Evolutionary conservation across 1,140 invertebrate genomes (phyloP), one percentile per base, ranked within the genome.

Genomic region (Drosophila grimshawi): DNA sequence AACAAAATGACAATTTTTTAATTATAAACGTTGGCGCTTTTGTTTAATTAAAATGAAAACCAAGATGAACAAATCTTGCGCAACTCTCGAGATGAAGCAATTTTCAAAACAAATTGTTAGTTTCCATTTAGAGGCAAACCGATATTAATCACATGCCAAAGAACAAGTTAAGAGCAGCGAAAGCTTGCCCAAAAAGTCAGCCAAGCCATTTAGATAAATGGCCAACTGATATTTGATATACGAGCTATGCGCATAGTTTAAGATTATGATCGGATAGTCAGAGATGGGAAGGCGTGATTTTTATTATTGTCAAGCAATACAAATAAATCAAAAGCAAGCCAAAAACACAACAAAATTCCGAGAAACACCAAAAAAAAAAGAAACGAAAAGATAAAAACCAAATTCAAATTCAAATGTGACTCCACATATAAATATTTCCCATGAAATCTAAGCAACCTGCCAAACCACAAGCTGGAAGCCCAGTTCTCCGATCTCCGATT

Each of bases 1-100:
- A 88, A 62, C 46, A 82, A 82, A 79, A 80, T 67, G 83, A 86
- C 83, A 86, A 83, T 78, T 86, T 86, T 86, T 86, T 86, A 86
- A 86, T 86, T 86, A 86, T 88, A 63, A 79, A 67, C 65, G 69
- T 56, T 68, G 30, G 69, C 59, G 74, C 65, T 59, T 62, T 70
- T 78, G 72, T 76, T 78, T 78, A 78, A 78, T 78, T 78, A 78
- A 78, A 64, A 48, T 35, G 10, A 29, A 52, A 35, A 33, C 35
- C 8, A 43, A 35, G 56, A 29, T 3, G 39, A 37, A 32, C 1
- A 43, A 63, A 61, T 51, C 57, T 41, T 43, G 39, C 29, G 30
- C 27, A 11, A 5, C 2, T 19, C 48, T n/a, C 5, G 27, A 70
- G 27, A 3, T 8, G 19, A 27, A 56, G 45, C 45, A 52, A 59